Evolutionary conservation across 2,797 vertebrate genomes (phyloP).

Genomic region (Heterohyrax brucei): DNA sequence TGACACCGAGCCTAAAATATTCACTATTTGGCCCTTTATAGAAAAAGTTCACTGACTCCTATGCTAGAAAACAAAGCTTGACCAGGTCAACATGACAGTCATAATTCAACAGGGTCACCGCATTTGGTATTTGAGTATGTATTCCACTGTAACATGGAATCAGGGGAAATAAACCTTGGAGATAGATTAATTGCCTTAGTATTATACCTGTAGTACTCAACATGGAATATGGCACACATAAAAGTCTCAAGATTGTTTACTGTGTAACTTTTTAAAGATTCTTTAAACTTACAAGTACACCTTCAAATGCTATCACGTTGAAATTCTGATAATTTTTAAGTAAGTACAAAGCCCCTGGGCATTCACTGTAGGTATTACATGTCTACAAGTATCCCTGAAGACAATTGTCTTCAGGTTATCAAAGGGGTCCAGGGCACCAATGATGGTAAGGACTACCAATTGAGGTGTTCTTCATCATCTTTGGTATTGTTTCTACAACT

Average conservation of each 20-base stretch:
- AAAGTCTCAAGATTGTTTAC: constrained; percentile 5
- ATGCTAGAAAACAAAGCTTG: not conserved
- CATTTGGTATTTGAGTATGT: not conserved
- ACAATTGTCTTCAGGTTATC: not conserved
- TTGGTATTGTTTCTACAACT: not conserved
- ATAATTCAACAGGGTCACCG: not conserved
- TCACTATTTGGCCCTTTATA: constrained; percentile 11
- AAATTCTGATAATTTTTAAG: not conserved
- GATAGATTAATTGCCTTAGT: not conserved
- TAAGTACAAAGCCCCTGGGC: not conserved
- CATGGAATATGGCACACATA: not conserved
- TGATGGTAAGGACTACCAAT: not conserved
- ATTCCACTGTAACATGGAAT: not conserved
- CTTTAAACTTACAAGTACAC: not conserved
- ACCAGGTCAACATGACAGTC: constrained; percentile 31
- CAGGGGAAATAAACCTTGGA: not conserved
- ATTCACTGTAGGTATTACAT: not conserved
- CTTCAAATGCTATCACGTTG: not conserved
- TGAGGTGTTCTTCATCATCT: not conserved
- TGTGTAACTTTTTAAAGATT: not conserved
- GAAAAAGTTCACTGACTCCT: constrained; percentile 47
- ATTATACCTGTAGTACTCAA: not conserved
- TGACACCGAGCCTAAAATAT: not conserved
- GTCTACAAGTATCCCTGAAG: not conserved
- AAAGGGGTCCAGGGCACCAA: not conserved